These are phyloP conservation scores for Euwallacea fornicatus DNA, from an alignment of 1,140 invertebrate genomes.

Conservation along the genomic window DNA sequence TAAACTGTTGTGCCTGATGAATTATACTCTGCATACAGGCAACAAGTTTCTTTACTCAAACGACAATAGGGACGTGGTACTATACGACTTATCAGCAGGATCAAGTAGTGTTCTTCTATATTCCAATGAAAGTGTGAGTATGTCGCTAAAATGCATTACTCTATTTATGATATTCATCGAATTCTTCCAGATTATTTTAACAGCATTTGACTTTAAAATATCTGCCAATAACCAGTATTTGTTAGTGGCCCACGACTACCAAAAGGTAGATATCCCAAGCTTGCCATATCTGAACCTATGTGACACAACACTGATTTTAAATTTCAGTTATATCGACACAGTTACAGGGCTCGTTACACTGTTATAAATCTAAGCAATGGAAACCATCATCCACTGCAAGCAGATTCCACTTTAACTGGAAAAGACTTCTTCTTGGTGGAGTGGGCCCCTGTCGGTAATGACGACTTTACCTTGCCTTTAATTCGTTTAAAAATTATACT, in stretches of 20 bases:
- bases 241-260: constrained; percentile 56
- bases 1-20: too few relatives aligned
- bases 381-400: constrained; percentile 48
- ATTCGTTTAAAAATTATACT: neutral
- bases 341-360: constrained; percentile 60
- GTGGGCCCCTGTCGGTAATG: constrained; percentile 68
- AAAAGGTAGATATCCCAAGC: constrained; percentile 53
- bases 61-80: constrained; percentile 31
- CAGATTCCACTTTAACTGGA: constrained; percentile 54
- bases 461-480: neutral
- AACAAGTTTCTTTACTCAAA: constrained; percentile 37
- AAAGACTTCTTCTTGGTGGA: constrained; percentile 58
- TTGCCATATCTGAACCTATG: neutral
- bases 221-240: constrained; percentile 59
- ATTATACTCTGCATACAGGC: constrained; percentile 15
- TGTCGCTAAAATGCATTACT: constrained; percentile 12
- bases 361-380: constrained; percentile 59
- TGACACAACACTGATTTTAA: constrained; percentile 27
- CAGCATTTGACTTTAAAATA: constrained; percentile 50
- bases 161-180: neutral
- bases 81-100: constrained; percentile 31
- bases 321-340: constrained; percentile 63
- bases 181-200: constrained; percentile 45
- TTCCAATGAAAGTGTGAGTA: constrained; percentile 36
- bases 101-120: constrained; percentile 28